These are phyloP conservation scores for Cheilosia variabilis DNA, from an alignment of 2,888 invertebrate genomes.

Conservation along the genomic window DNA sequence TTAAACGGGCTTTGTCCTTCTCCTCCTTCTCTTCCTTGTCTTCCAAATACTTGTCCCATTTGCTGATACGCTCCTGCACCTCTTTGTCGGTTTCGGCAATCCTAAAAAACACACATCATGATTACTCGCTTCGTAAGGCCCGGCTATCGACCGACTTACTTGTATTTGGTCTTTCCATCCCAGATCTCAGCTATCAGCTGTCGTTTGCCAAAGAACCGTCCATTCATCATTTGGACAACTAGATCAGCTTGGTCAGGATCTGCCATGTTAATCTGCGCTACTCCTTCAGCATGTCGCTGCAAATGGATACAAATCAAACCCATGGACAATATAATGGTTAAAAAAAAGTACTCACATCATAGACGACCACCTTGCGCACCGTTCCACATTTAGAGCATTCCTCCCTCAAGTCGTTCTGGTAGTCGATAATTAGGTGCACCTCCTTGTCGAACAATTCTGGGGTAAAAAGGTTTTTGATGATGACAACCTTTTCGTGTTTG, in stretches of 20 bases:
- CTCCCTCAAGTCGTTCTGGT: slow-evolving; percentile 94
- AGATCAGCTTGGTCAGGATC: slow-evolving; percentile 96
- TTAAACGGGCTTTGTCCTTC: slow-evolving; percentile 26
- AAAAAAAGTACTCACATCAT: slow-evolving; percentile 89
- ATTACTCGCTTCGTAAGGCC: neutral
- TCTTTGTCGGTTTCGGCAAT: slow-evolving; percentile 96
- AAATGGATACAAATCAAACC: neutral
- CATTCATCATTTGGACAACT: slow-evolving; percentile 93
- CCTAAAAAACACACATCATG: slow-evolving; percentile 82
- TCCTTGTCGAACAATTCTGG: slow-evolving; percentile 95
- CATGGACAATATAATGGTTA: too few relatives aligned
- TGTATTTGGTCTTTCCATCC: slow-evolving; percentile 98
- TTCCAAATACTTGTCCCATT: slow-evolving; percentile 94
- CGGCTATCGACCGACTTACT: slow-evolving; percentile 82
- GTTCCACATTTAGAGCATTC: slow-evolving; percentile 96
- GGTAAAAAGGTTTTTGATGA: slow-evolving; percentile 96
- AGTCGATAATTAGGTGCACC: slow-evolving; percentile 94
- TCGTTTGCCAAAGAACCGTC: slow-evolving; percentile 94
- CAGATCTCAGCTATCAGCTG: slow-evolving; percentile 94
- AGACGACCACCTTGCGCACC: slow-evolving; percentile 95
- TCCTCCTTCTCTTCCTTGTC: slow-evolving; percentile 83
- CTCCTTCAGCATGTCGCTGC: slow-evolving; percentile 95
- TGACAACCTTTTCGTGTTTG: slow-evolving; percentile 95
- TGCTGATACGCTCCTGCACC: slow-evolving; percentile 90
- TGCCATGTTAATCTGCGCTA: slow-evolving; percentile 95